These are phyloP conservation scores for Megaleporinus macrocephalus DNA, from an alignment of 2,113 vertebrate genomes.

Conservation along the genomic window DNA sequence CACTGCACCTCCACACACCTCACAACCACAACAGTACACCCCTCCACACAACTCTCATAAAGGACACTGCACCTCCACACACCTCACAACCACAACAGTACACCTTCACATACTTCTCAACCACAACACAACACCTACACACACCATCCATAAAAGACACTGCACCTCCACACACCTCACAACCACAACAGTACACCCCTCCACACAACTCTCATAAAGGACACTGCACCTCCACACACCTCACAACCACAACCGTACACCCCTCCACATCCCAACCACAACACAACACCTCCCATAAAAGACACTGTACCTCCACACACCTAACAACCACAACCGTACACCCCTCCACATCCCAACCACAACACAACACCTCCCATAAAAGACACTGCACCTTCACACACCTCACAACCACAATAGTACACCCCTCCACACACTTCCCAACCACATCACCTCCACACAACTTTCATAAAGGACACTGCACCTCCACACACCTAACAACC, in stretches of 20 bases:
- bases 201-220: background rate
- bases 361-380: too few relatives aligned
- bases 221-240: constrained; percentile 28
- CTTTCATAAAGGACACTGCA: too few relatives aligned
- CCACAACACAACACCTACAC: too few relatives aligned
- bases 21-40: background rate
- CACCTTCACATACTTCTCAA: too few relatives aligned
- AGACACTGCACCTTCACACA: too few relatives aligned
- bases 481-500: too few relatives aligned
- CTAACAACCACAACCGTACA: constrained; percentile 2
- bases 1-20: background rate
- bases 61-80: background rate
- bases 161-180: background rate
- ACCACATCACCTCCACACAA: too few relatives aligned
- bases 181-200: background rate
- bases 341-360: too few relatives aligned
- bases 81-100: background rate
- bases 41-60: background rate
- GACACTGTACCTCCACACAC: too few relatives aligned
- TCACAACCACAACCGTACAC: constrained; percentile 50
- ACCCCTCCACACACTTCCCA: too few relatives aligned
- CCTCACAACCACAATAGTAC: too few relatives aligned
- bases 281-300: background rate
- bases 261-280: background rate
- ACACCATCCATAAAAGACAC: background rate